Conservation (phyloP, 2,888 invertebrate species). For the Euproctis similis region DNA sequence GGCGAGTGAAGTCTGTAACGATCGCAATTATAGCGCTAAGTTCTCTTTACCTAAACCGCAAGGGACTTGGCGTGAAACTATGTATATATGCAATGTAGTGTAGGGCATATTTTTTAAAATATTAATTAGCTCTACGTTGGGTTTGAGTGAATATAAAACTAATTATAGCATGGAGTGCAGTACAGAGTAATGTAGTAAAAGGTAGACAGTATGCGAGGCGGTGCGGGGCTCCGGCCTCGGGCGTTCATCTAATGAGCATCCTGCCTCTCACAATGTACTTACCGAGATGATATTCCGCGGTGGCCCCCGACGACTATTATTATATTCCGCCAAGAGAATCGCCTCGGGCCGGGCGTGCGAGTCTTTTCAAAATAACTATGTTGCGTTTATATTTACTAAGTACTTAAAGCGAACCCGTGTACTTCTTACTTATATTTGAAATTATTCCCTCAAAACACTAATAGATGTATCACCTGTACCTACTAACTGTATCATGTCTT, state of each 20-base stretch:
- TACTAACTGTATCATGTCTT: too few species aligned
- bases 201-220: slow-evolving; percentile 32
- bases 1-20: too few species aligned
- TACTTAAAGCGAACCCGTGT: slow-evolving; percentile 40
- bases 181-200: slow-evolving; percentile 27
- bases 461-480: too few species aligned
- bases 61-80: too few species aligned
- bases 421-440: too few species aligned
- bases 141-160: slow-evolving; percentile 34
- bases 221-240: slow-evolving; percentile 41
- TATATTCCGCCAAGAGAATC: slow-evolving; percentile 56
- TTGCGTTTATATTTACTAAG: slow-evolving; percentile 43
- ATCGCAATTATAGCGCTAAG: too few species aligned
- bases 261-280: slow-evolving; percentile 71
- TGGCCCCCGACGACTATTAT: slow-evolving; percentile 65
- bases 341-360: slow-evolving; percentile 50
- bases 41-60: too few species aligned
- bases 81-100: too few species aligned
- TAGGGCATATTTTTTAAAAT: too few species aligned
- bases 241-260: slow-evolving; percentile 73
- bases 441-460: too few species aligned
- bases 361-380: slow-evolving; percentile 60
- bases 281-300: slow-evolving; percentile 64
- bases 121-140: too few species aligned
- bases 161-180: slow-evolving; percentile 37